Evolutionary conservation across 2,797 vertebrate species (phyloP), one percentile per base, ranked within the genome.

Genomic region (Gymnodraco acuticeps): DNA sequence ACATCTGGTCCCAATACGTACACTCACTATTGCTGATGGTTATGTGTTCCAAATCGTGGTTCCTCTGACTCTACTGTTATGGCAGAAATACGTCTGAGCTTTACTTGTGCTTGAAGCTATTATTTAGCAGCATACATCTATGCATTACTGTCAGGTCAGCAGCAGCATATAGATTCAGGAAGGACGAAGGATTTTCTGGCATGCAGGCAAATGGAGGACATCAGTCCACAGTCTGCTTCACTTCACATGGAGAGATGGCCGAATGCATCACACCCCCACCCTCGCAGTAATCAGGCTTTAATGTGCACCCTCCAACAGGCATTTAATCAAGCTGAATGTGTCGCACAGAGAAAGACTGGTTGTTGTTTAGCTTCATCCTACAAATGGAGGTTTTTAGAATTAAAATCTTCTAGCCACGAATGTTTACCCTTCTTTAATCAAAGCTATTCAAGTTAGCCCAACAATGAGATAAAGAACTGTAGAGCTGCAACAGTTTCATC

Each of bases 301-400:
- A 83, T 85, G 77, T 84, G 69, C 58, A 70, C 58, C 17, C 58
- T 68, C 53, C 88, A 88, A 89, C 82, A 61, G 80, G 43, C 64
- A 72, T 88, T 88, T 84, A 86, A 87, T 91, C 81, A 88, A 79
- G 78, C 78, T 80, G 82, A 64, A 78, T 71, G 47, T 73, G 38
- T 81, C 52, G 64, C 73, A 64, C 70, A 77, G 68, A 70, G 60
- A 53, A 38, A 75, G 43, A 48, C 53, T 59, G 53, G 19, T 61
- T 77, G 77, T 69, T 53, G 38, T 71, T 61, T 55, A 17, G 27
- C 47, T 27, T 56, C 27, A 14, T 68, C 23, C 46, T 52, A 27
- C 48, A 69, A 69, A 58, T 52, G 33, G 31, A 65, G 43, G 48
- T 38, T 65, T 69, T 50, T 13, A 20, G 14, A 23, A 43, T 59